Evolutionary conservation across 92 coral and sea anemone species (phyloP), one percentile per base, ranked within the genome.

Genomic region (Palythoa heliodiscus): DNA sequence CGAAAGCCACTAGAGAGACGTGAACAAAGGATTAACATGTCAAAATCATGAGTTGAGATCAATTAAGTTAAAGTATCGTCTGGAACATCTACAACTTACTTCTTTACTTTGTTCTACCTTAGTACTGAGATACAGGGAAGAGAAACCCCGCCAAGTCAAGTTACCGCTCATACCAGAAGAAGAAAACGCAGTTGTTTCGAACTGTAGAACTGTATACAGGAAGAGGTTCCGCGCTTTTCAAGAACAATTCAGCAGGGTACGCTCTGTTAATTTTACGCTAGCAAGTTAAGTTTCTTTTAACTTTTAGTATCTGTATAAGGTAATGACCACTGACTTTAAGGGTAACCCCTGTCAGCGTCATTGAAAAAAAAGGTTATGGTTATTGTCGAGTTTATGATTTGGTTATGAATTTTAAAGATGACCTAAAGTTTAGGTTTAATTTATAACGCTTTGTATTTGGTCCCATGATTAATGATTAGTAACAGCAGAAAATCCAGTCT

Each of bases 111-210:
- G 37, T 57, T 82, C 40, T 4, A 17, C 4, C 0, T 24, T 77
- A 93, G 97, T 93, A 35, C 83, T 94, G 48, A 88, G 88, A 40
- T 95, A 94, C 88, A 91, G 98, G 22, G 87, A 88, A 5, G 76
- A 85, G 40, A 86, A 77, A 57, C 86, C 83, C 1, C 93, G 89
- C 12, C 91, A 86, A 25, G 79, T 38, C 24, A 86, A 82, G 75
- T 78, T 89, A 15, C 94, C 92, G 4, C 86, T 87, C 16, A 43
- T 81, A 3, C 89, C 87, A 0, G 93, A 90, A 69, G 93, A 88
- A 40, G 97, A 93, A 52, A 83, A 87, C 50, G 68, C 77, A 7
- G 89, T 82, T 7, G 82, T 83, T 29, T 76, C 82, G 7, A 87
- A 90, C 48, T 92, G 95, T 60, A 95, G 92, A 70, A 87, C 86